Evolutionary conservation across 2,797 vertebrate species (phyloP), one percentile per base, ranked within the genome.

Genomic region (Amblyopsis hoosieri): DNA sequence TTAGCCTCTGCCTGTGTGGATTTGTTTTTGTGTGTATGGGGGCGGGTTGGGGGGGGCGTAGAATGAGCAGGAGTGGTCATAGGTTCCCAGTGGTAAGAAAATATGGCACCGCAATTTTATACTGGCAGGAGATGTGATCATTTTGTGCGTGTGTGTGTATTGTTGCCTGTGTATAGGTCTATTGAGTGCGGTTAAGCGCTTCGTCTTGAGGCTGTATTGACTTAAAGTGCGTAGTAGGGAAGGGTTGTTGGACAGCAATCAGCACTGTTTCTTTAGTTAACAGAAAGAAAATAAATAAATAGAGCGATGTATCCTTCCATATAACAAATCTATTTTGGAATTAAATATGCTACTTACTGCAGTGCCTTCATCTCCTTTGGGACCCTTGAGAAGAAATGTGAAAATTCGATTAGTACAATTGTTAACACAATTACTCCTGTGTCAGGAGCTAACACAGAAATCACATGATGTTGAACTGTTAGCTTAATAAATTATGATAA

Each of bases 321-420:
- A 80, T 12, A 71, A 54, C 75, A 69, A 77, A 74, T 62, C 69
- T 54, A 66, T 64, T 79, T 61, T 55, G 54, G 46, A 79, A 76
- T 57, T 80, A 7, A 19, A 59, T 14, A 52, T 15, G 31, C 14
- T 72, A 95, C 95, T 87, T 94, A 99, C 97, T 83, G 74, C 73
- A 71, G 79, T 69, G 70, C 98, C 98, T 69, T 95, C 90, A 72
- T 99, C 97, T 75, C 98, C 98, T 93, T 98, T 98, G 54, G 92
- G 95, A 57, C 98, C 98, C 97, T 98, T 74, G 5, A 87, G 88
- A 72, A 15, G 50, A 31, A 76, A 59, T 4, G 70, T 37, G 71
- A 87, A 64, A 80, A 56, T 89, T 76, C 65, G 72, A 81, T 80
- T 70, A 76, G 42, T 70, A 81, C 69, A 76, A 69, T 42, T n/a